phyloP scores from a whole-genome alignment of 2,888 invertebrate genomes.

The Clusia tigrina region DNA sequence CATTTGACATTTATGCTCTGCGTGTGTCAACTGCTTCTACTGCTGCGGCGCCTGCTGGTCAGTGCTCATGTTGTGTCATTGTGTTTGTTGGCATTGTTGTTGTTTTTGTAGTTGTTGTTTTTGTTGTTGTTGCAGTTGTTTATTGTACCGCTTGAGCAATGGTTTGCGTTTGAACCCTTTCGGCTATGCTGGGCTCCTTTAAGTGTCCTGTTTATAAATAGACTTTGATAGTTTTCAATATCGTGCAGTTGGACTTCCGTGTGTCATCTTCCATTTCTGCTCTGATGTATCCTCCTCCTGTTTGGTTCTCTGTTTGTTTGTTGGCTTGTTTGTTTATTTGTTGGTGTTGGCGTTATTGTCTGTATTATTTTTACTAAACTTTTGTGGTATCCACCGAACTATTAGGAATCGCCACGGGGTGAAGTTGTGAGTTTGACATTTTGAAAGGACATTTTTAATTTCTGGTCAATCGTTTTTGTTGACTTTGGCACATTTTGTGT shows the following conservation, averaged over 20 bases:
- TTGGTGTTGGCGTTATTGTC: not conserved
- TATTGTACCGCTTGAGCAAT: not conserved
- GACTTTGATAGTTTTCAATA: slow-evolving; percentile 7
- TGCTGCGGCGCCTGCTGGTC: not conserved
- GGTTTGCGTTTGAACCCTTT: not conserved
- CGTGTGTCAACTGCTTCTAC: not conserved
- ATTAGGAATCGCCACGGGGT: not conserved
- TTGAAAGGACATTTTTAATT: not conserved
- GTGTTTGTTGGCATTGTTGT: not conserved
- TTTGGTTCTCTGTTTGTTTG: not conserved
- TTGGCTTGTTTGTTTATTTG: not conserved
- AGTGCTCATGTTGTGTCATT: not conserved
- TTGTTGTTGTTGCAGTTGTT: not conserved
- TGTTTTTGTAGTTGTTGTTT: not conserved
- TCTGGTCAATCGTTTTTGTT: slow-evolving; percentile 1
- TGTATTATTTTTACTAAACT: not conserved
- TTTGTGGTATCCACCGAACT: not conserved
- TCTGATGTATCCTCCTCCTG: too few species aligned
- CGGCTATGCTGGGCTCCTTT: not conserved
- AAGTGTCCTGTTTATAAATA: slow-evolving; percentile 10
- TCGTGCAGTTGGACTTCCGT: not conserved
- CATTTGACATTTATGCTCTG: slow-evolving; percentile 8
- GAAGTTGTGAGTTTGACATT: not conserved
- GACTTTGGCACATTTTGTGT: slow-evolving; percentile 5
- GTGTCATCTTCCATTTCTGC: not conserved